Evolutionary conservation across 2,797 vertebrate genomes (phyloP).

Genomic region (Hydrolagus colliei): DNA sequence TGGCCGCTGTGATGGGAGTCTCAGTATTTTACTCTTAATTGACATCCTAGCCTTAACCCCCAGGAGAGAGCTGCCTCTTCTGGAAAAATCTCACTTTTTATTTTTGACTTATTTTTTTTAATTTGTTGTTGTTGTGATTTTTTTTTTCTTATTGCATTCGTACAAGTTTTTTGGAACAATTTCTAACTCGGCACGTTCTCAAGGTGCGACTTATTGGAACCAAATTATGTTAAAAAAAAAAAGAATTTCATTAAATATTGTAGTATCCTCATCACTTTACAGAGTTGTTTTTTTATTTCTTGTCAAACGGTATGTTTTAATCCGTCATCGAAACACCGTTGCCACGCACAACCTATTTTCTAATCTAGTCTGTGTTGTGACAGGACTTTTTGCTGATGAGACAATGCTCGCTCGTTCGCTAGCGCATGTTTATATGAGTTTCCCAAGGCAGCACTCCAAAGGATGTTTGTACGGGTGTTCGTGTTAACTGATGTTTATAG

Average conservation of each 20-base stretch:
- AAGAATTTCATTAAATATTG: conserved; percentile 32
- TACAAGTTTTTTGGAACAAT: conserved; percentile 15
- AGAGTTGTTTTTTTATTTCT: background rate
- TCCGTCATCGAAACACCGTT: too few species aligned
- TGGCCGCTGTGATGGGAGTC: conserved; percentile 24
- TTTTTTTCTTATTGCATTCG: conserved; percentile 22
- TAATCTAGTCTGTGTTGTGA: too few species aligned
- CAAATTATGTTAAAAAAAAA: conserved; percentile 25
- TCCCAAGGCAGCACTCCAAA: too few species aligned
- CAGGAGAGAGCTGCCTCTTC: conserved; percentile 5
- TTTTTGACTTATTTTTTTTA: conserved; percentile 12
- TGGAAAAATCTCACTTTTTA: conserved; percentile 16
- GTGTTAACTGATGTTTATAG: too few species aligned
- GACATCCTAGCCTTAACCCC: conserved; percentile 25
- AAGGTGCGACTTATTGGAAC: conserved; percentile 26
- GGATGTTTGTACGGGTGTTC: too few species aligned
- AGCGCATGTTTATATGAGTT: too few species aligned
- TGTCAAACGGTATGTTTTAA: background rate
- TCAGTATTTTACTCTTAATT: conserved; percentile 14
- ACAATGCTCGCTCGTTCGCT: too few species aligned
- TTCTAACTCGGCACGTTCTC: conserved; percentile 29
- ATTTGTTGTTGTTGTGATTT: too few species aligned
- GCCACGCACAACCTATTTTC: too few species aligned
- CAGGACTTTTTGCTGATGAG: too few species aligned
- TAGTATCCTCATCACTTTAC: conserved; percentile 25